These are phyloP conservation scores for Melangyna quadrimaculata DNA, from an alignment of 2,888 invertebrate species.

Conservation along the genomic window DNA sequence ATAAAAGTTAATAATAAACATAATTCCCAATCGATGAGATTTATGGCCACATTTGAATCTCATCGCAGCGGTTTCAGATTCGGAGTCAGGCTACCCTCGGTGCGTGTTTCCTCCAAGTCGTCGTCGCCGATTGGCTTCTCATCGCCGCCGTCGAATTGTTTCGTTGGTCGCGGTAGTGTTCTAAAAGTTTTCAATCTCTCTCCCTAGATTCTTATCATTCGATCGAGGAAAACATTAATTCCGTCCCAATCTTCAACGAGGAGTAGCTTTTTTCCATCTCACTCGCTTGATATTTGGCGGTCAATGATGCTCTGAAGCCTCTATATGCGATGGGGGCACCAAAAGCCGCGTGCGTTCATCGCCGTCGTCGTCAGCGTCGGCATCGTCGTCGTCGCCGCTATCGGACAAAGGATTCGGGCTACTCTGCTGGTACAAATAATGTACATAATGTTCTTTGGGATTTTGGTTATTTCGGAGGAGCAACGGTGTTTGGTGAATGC, in stretches of 20 bases:
- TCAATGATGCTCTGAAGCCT: constrained; percentile 40
- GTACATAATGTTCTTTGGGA: constrained; percentile 51
- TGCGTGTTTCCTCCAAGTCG: constrained; percentile 39
- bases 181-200: constrained; percentile 69
- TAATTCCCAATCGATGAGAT: constrained; percentile 71
- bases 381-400: neutral
- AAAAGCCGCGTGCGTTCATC: constrained; percentile 13
- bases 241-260: constrained; percentile 54
- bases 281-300: constrained; percentile 60
- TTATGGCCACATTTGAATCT: constrained; percentile 70
- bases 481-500: constrained; percentile 54
- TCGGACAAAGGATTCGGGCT: constrained; percentile 57
- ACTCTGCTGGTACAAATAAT: constrained; percentile 60
- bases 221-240: constrained; percentile 68
- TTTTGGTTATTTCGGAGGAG: constrained; percentile 22
- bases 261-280: constrained; percentile 57
- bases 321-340: constrained; percentile 7
- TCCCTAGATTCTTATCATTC: constrained; percentile 70
- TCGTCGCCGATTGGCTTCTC: neutral
- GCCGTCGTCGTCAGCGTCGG: neutral
- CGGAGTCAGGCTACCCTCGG: constrained; percentile 46
- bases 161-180: constrained; percentile 57
- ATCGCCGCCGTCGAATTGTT: neutral
- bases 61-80: constrained; percentile 30
- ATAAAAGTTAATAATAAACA: constrained; percentile 72